Evolutionary conservation across 1,140 invertebrate genomes (phyloP).

Genomic region (Limonius californicus): DNA sequence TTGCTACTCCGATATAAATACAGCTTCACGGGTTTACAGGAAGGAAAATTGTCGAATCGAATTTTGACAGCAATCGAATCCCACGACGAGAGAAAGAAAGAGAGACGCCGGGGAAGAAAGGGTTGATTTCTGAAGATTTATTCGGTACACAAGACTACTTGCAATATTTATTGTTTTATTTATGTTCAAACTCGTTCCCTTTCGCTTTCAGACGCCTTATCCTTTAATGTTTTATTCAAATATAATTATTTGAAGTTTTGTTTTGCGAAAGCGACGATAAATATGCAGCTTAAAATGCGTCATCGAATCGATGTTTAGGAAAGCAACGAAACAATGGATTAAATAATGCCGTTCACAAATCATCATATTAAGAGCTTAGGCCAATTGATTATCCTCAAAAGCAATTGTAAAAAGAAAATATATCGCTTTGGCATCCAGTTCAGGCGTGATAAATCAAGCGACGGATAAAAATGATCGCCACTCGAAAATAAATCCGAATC

Average conservation of each 20-base stretch:
- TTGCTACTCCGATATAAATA: constrained; percentile 6
- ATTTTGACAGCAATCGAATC: neutral
- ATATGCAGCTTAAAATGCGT: neutral
- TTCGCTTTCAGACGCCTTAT: neutral
- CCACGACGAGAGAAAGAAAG: neutral
- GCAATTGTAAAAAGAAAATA: constrained; percentile 36
- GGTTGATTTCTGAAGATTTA: neutral
- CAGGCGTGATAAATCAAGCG: constrained; percentile 35
- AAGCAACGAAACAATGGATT: constrained; percentile 12
- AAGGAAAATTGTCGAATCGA: neutral
- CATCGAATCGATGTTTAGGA: neutral
- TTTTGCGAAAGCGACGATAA: neutral
- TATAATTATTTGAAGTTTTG: constrained; percentile 6
- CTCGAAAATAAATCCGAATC: constrained; percentile 31
- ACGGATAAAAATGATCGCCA: constrained; percentile 34
- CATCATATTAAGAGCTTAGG: constrained; percentile 23
- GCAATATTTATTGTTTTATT: constrained; percentile 9
- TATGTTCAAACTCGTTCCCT: neutral
- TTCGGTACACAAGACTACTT: neutral
- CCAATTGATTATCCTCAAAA: constrained; percentile 35
- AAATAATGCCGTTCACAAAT: constrained; percentile 23
- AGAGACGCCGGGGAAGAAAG: neutral
- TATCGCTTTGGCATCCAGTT: constrained; percentile 31
- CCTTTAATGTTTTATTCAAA: constrained; percentile 10
- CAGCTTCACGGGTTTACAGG: neutral